These are phyloP conservation scores for Brachionus plicatilis DNA, from an alignment of 1,140 invertebrate species.

Conservation along the genomic window DNA sequence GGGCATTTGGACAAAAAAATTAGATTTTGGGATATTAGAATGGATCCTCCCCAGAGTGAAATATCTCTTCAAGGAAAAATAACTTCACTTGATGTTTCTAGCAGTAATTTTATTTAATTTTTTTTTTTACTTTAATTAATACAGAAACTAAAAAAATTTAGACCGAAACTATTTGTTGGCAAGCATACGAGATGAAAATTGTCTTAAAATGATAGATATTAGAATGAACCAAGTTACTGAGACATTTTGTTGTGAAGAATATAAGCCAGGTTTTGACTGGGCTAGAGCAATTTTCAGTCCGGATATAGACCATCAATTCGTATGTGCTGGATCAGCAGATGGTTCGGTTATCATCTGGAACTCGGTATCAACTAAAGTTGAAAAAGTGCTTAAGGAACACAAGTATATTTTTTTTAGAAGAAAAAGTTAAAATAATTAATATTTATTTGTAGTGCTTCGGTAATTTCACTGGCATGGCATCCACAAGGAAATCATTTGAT, in stretches of 20 bases:
- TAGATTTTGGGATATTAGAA: conserved; percentile 86
- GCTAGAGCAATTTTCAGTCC: conserved; percentile 83
- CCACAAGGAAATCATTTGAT: conserved; percentile 17
- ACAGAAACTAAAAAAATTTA: conserved; percentile 47
- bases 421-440: not conserved
- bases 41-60: conserved; percentile 63
- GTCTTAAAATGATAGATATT: conserved; percentile 83
- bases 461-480: conserved; percentile 31
- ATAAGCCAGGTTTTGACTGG: conserved; percentile 91
- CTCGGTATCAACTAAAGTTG: conserved; percentile 66
- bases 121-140: not conserved
- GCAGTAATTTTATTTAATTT: conserved; percentile 60
- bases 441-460: not conserved
- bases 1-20: conserved; percentile 95
- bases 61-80: conserved; percentile 84
- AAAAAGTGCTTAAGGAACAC: conserved; percentile 79
- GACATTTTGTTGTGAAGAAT: conserved; percentile 82
- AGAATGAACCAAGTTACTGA: conserved; percentile 82
- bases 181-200: conserved; percentile 81
- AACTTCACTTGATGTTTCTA: conserved; percentile 84
- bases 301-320: conserved; percentile 67
- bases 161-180: conserved; percentile 81
- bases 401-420: conserved; percentile 61
- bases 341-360: conserved; percentile 88
- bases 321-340: conserved; percentile 80